Evolutionary conservation across 1,140 invertebrate genomes (phyloP).

Genomic region (Patella vulgata): DNA sequence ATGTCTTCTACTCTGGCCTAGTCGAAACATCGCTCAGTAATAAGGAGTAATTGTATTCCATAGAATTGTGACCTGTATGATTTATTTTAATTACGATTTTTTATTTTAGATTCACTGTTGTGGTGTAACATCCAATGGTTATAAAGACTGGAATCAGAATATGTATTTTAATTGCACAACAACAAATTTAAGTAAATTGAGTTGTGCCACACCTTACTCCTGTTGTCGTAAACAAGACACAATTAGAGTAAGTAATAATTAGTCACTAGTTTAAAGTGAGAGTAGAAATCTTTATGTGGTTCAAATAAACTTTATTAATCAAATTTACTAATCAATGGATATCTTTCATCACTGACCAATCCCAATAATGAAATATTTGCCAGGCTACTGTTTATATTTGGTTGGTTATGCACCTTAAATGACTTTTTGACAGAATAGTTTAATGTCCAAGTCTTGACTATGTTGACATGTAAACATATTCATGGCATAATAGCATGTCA

Average conservation of each 20-base stretch:
- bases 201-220: constrained; percentile 91
- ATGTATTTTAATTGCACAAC: constrained; percentile 84
- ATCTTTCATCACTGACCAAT: not conserved
- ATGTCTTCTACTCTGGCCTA: too few relatives aligned
- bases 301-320: not conserved
- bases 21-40: too few relatives aligned
- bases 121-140: constrained; percentile 87
- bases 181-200: constrained; percentile 73
- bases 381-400: not conserved
- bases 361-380: not conserved
- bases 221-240: constrained; percentile 75
- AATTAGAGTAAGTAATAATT: constrained; percentile 22
- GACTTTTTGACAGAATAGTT: too few relatives aligned
- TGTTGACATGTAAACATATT: too few relatives aligned
- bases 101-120: constrained; percentile 84
- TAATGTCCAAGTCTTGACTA: too few relatives aligned
- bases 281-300: not conserved
- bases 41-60: too few relatives aligned
- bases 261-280: too few relatives aligned
- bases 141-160: constrained; percentile 93
- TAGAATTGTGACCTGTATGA: too few relatives aligned
- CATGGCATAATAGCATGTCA: too few relatives aligned
- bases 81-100: not conserved
- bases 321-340: not conserved
- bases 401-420: too few relatives aligned